Conservation (phyloP, 2,113 vertebrate species). For the Toxostoma redivivum region DNA sequence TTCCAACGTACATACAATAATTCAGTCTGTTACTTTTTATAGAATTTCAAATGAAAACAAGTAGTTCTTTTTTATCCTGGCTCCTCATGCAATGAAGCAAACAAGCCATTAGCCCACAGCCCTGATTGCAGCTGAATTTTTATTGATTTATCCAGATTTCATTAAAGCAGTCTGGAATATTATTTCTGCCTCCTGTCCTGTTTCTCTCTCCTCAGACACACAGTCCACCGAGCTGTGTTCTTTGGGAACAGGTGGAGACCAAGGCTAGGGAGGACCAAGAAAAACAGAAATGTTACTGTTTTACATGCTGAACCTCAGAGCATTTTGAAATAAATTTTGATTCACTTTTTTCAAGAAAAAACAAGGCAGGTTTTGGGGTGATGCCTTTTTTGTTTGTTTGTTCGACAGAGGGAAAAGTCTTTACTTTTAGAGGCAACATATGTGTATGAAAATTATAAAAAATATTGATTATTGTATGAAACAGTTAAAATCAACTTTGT, state of each 20-base stretch:
- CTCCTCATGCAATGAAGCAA: slow-evolving; percentile 1
- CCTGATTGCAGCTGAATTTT: background rate
- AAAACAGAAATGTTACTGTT: slow-evolving; percentile 46
- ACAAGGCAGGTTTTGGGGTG: background rate
- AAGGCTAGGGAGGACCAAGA: slow-evolving; percentile 16
- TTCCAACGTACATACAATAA: slow-evolving; percentile 33
- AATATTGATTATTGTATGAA: background rate
- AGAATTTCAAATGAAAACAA: slow-evolving; percentile 35
- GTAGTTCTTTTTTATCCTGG: slow-evolving; percentile 17
- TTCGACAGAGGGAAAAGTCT: background rate
- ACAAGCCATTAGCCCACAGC: background rate
- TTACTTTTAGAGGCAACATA: background rate
- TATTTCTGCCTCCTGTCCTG: background rate
- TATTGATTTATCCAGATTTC: slow-evolving; percentile 33
- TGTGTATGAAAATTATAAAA: background rate
- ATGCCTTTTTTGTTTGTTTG: background rate
- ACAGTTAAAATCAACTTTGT: background rate
- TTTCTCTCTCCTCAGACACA: slow-evolving; percentile 21
- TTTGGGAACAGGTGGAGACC: slow-evolving; percentile 16
- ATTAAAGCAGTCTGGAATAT: slow-evolving; percentile 11
- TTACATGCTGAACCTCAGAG: background rate
- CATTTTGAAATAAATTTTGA: background rate
- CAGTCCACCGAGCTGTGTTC: background rate
- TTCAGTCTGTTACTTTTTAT: slow-evolving; percentile 40
- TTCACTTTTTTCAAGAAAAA: background rate